Evolutionary conservation across 2,888 invertebrate genomes (phyloP), one percentile per base, ranked within the genome.

Genomic region (Drosophila aldrichi): DNA sequence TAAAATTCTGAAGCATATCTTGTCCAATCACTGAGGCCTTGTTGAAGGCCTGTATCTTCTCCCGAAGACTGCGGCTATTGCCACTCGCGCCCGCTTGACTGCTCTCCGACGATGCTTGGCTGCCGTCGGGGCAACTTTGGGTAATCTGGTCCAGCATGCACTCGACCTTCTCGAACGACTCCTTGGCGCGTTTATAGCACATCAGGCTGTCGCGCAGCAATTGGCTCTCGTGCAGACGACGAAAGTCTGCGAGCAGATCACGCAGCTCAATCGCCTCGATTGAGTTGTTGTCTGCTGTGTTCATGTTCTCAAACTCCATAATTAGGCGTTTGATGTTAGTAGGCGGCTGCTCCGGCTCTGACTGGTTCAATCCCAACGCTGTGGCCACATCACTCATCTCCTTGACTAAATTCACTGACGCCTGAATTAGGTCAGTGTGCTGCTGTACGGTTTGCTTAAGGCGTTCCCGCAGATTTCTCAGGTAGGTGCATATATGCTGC

Each of bases 351-450:
- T 59, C 60, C 4, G 56, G n/a, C 5, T 34, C 51, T 4, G 54
- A 38, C 10, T 64, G 62, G 2, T 60, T 36, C n/a, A 71, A 18
- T 3, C 59, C 20, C 20, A 86, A 34, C 18, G 66, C 63, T 7
- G 77, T 79, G 9, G 81, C 78, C 4, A 91, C 84, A n/a, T 91
- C 83, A 3, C 75, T 69, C 16, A 91, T 74, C 62, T 91, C 89
- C 49, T 81, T 81, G 2, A 90, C 77, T 1, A 91, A 70, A 12
- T 78, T 82, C 3, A 83, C 64, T 20, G 90, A 90, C 9, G 76
- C 62, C 36, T 79, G 70, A 10, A 90, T 82, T 9, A 85, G 71
- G 18, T 78, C 81, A 32, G 78, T 78, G 46, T 90, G 82, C 63
- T 87, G 75, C 20, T 59, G 43, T 8, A 87, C 68, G 6, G 84